Evolutionary conservation across 2,888 invertebrate genomes (phyloP).

Genomic region (Epicampocera succincta): DNA sequence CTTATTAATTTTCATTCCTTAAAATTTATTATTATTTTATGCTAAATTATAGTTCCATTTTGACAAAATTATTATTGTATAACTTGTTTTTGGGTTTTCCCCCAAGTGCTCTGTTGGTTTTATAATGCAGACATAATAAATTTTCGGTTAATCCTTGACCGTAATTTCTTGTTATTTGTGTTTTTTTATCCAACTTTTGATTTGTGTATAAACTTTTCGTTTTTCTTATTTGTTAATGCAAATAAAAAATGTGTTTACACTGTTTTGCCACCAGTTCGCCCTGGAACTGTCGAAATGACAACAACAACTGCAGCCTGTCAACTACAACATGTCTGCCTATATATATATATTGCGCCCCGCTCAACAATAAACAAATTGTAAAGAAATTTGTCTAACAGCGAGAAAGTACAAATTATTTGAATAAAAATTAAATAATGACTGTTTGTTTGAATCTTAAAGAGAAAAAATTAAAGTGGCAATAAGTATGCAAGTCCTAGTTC

Average conservation of each 20-base stretch:
- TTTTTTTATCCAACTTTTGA: neutral
- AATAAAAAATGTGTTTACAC: constrained; percentile 3
- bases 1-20: no score
- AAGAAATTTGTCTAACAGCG: no score
- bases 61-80: constrained; percentile 9
- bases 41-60: neutral
- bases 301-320: constrained; percentile 32
- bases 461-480: no score
- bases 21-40: no score
- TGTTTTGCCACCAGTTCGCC: neutral
- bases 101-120: neutral
- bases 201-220: neutral
- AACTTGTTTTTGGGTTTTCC: neutral
- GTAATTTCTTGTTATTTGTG: neutral
- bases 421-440: no score
- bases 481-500: no score
- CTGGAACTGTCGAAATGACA: neutral
- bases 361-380: no score
- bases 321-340: neutral
- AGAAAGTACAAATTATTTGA: no score
- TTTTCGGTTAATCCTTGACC: neutral
- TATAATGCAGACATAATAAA: constrained; percentile 1
- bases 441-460: no score
- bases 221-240: neutral
- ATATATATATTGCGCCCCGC: neutral